phyloP scores from a whole-genome alignment of 64 coral and sea anemone species.

The Cladopsammia gracilis region DNA sequence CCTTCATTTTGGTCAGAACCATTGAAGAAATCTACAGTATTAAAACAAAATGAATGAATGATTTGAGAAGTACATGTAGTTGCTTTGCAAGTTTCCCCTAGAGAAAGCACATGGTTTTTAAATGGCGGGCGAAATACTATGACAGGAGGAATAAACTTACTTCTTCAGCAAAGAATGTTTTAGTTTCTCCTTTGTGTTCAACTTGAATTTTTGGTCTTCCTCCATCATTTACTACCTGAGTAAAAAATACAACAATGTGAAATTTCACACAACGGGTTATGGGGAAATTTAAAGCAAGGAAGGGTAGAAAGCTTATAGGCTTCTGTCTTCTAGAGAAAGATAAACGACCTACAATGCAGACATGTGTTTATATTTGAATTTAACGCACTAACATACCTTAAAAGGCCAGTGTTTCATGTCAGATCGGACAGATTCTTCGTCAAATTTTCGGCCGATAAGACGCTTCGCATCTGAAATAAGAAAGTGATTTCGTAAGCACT shows the following conservation, averaged over 20 bases:
- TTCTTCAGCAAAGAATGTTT: conserved; percentile 86
- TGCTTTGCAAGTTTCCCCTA: too few species aligned
- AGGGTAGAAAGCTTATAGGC: too few species aligned
- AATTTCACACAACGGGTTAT: too few species aligned
- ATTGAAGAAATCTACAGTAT: conserved; percentile 37
- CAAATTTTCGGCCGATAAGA: conserved; percentile 79
- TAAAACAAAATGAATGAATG: background rate
- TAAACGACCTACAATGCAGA: too few species aligned
- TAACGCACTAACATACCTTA: conserved; percentile 26
- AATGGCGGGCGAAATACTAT: too few species aligned
- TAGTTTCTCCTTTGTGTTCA: conserved; percentile 71
- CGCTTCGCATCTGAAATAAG: conserved; percentile 81
- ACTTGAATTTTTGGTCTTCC: conserved; percentile 80
- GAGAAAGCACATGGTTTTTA: too few species aligned
- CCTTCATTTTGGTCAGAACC: conserved; percentile 71
- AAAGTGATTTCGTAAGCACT: conserved; percentile 31
- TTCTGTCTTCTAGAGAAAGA: too few species aligned
- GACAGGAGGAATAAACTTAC: background rate
- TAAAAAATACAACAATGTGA: background rate
- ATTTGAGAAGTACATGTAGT: background rate
- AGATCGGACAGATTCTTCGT: conserved; percentile 43
- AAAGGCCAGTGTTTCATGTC: conserved; percentile 95
- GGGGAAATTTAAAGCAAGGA: too few species aligned
- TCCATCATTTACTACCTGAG: conserved; percentile 53
- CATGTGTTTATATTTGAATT: too few species aligned